Base-by-base conservation (phyloP, 1,140 invertebrate genomes). In the Aphelenchoides fujianensis region DNA sequence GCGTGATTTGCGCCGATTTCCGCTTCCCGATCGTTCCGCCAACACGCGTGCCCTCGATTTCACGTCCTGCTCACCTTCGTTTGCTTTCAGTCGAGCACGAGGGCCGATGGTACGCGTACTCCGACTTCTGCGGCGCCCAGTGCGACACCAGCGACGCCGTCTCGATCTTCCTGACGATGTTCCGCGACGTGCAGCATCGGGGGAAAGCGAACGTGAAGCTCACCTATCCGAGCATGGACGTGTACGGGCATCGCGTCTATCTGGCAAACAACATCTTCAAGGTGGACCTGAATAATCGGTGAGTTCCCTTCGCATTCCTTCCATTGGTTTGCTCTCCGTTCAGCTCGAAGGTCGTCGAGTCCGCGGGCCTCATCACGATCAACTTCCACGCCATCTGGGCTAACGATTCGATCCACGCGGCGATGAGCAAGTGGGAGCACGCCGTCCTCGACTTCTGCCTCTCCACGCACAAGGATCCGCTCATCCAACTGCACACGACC, bases 351-450 rank as follows among this genome's bases (percentile, higher is more conserved):
- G 52, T 78, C n/a, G 70, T 83, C n/a, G 82, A 83, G 53, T 70
- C 71, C 1, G 73, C 75, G 32, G 69, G 68, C 19, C 63, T 83
- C 3, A 76, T 83, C 37, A 72, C 82, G 16, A 82, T 83, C 37
- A 83, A 83, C 59, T 83, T 83, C 53, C 81, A 84, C 59, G 82
- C 81, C 23, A 82, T 82, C 57, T 83, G 77, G 27, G 61, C 63
- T 28, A 83, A 83, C 34, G 52, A 66, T 0, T 75, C 82, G 9
- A 77, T 78, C 61, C 71, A 77, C 32, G 59, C 71, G 12, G 73
- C 84, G 12, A 82, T 83, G 82, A 82, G 77, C 30, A 76, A 82
- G 62, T 83, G 81, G 81, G 81, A 83, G 61, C 80, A 82, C 53
- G 80, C 80, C 7, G 75, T 84, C 5, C 72, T 74, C 27, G 77